phyloP scores from a whole-genome alignment of 1,140 invertebrate genomes.

The Meteorus sp. region DNA sequence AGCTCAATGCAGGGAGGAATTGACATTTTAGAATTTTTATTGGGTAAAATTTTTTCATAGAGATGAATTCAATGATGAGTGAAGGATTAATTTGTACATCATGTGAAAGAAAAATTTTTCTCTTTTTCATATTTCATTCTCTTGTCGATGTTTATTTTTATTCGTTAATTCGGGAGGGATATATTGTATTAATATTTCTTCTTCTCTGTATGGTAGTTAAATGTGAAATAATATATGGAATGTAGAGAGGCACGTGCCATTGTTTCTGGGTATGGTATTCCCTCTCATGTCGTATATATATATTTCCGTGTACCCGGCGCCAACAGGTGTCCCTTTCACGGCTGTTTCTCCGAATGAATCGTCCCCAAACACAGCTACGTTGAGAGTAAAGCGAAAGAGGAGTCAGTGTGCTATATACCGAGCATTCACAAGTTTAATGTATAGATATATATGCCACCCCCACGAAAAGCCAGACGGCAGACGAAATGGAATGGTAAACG shows the following conservation, averaged over 20 bases:
- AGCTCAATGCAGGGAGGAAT: too few species aligned
- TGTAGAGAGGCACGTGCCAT: constrained; percentile 23
- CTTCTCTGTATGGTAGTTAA: too few species aligned
- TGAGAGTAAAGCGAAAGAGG: constrained; percentile 26
- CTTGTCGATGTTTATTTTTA: background rate
- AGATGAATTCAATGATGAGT: too few species aligned
- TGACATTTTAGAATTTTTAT: too few species aligned
- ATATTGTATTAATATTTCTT: too few species aligned
- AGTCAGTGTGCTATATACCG: constrained; percentile 28
- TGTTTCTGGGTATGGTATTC: constrained; percentile 12
- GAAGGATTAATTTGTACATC: too few species aligned
- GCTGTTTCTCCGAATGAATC: constrained; percentile 61
- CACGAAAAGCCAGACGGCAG: constrained; percentile 54
- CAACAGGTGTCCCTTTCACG: constrained; percentile 62
- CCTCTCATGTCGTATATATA: background rate
- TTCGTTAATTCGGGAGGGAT: background rate
- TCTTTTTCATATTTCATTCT: too few species aligned
- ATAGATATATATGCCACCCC: too few species aligned
- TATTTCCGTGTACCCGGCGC: constrained; percentile 29
- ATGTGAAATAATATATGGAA: too few species aligned
- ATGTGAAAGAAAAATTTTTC: too few species aligned
- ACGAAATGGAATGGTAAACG: constrained; percentile 60
- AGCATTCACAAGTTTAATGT: constrained; percentile 55
- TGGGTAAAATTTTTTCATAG: too few species aligned
- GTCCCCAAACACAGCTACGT: constrained; percentile 48